phyloP scores from a whole-genome alignment of 2,797 vertebrate genomes.

The Clangula hyemalis region DNA sequence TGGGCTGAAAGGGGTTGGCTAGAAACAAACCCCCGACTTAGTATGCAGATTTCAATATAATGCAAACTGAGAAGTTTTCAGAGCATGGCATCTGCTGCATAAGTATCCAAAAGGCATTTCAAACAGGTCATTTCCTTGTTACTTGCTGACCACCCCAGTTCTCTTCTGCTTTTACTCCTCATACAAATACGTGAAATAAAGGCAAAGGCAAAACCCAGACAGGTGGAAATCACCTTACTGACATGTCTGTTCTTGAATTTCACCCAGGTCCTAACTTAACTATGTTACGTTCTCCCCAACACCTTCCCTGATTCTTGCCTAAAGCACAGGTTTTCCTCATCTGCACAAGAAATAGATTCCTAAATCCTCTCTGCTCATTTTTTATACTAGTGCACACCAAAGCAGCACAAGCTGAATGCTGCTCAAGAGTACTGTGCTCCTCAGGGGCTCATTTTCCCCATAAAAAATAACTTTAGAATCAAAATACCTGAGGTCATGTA shows the following conservation, averaged over 20 bases:
- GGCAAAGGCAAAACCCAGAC: background rate
- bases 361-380: background rate
- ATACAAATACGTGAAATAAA: background rate
- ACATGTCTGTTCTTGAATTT: background rate
- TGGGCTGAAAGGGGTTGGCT: background rate
- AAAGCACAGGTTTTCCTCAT: background rate
- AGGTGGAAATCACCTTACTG: background rate
- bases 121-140: background rate
- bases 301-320: background rate
- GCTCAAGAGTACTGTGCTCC: background rate
- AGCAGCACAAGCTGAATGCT: background rate
- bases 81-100: background rate
- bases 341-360: background rate
- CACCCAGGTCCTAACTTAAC: background rate
- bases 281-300: background rate
- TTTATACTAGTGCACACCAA: accelerated
- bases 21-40: background rate
- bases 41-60: background rate
- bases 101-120: background rate
- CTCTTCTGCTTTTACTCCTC: background rate
- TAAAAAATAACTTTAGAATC: background rate
- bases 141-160: background rate
- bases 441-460: background rate
- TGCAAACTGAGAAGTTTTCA: background rate
- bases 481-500: background rate